Percentiles rank a stretch among this genome's conserved stretches.
Evolutionary conservation across 2,113 vertebrate species (phyloP).

Genomic region (Vanacampus margaritifer): DNA sequence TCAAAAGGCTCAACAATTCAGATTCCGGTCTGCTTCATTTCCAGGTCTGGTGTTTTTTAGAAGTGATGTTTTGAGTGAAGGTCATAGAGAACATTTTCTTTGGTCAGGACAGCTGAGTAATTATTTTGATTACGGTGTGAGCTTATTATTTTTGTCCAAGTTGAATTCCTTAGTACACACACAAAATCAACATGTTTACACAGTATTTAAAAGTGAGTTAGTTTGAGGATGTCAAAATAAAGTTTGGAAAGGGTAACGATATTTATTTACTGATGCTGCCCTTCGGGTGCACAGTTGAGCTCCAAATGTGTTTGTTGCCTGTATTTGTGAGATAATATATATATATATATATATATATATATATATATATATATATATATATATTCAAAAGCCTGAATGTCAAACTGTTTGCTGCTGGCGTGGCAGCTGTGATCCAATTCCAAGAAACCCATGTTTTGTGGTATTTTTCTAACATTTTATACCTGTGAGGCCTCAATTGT

Average conservation of each 20-base stretch:
- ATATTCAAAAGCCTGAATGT: background rate
- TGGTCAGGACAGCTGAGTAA: too few relatives aligned
- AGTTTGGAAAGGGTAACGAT: background rate
- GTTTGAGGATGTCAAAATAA: background rate
- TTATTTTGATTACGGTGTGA: too few relatives aligned
- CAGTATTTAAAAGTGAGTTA: background rate
- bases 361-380: too few relatives aligned
- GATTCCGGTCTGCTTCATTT: background rate
- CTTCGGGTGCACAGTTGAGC: background rate
- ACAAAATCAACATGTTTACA: background rate
- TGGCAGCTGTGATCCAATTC: background rate
- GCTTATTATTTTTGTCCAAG: background rate
- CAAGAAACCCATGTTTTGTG: background rate
- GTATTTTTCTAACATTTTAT: background rate
- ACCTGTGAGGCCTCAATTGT: too few relatives aligned
- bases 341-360: too few relatives aligned
- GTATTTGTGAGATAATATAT: background rate
- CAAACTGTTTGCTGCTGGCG: background rate
- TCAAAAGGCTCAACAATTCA: background rate
- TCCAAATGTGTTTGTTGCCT: background rate
- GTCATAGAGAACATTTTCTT: background rate
- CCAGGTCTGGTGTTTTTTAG: background rate
- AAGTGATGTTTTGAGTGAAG: background rate
- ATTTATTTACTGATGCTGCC: background rate
- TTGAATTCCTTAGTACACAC: background rate